phyloP scores from a whole-genome alignment of 2,888 invertebrate species.

The Hirtodrosophila confusa region DNA sequence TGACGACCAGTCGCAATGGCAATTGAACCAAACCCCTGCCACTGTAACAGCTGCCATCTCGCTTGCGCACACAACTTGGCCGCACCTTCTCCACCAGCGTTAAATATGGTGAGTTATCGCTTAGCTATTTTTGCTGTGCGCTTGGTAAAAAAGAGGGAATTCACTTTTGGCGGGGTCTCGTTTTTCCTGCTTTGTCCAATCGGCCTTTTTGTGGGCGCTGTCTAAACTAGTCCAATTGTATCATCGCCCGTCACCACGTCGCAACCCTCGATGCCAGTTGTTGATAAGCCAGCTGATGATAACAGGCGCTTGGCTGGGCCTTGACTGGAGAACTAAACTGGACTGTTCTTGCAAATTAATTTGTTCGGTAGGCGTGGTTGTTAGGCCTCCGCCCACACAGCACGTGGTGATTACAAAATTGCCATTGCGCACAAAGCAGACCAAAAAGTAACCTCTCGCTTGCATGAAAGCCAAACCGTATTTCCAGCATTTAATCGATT shows the following conservation, averaged over 20 bases:
- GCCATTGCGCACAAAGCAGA: conserved; percentile 57
- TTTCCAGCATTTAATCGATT: conserved; percentile 18
- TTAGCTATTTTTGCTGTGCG: conserved; percentile 69
- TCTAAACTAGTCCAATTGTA: conserved; percentile 72
- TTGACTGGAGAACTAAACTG: conserved; percentile 44
- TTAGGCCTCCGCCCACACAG: conserved; percentile 76
- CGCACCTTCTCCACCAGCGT: conserved; percentile 66
- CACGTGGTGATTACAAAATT: conserved; percentile 63
- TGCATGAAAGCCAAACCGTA: conserved; percentile 7
- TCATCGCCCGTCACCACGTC: conserved; percentile 65
- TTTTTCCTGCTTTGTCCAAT: conserved; percentile 82
- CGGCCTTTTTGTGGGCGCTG: conserved; percentile 74
- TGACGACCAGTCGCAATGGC: conserved; percentile 67
- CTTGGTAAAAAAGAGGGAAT: conserved; percentile 85
- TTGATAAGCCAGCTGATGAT: conserved; percentile 61
- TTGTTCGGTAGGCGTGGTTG: conserved; percentile 75
- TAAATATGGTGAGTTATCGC: conserved; percentile 46
- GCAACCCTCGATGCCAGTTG: conserved; percentile 53
- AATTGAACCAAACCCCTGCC: conserved; percentile 73
- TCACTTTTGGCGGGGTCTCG: conserved; percentile 85
- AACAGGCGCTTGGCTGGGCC: conserved; percentile 39
- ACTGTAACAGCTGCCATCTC: conserved; percentile 61
- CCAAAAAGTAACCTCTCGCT: conserved; percentile 1
- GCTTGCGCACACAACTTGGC: conserved; percentile 48
- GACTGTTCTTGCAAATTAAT: conserved; percentile 69